A percentile compares a stretch with the other conserved stretches of the same genome.
phyloP scores from a whole-genome alignment of 1,140 invertebrate genomes.

The Archegozetes longisetosus region DNA sequence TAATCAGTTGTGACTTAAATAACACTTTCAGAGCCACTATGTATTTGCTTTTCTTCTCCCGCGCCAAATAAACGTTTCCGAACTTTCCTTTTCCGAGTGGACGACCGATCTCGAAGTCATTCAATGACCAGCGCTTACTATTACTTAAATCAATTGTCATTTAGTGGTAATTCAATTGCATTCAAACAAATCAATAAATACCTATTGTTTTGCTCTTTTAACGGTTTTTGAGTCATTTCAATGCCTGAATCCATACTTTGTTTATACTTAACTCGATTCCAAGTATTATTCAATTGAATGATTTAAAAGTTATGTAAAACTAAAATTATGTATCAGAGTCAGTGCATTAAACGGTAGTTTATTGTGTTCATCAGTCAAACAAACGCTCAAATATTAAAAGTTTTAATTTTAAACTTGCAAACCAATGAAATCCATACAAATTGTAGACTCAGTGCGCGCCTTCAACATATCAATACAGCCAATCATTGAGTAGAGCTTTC shows the following conservation, averaged over 20 bases:
- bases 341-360: no score
- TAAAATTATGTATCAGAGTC: no score
- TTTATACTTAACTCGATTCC: no score
- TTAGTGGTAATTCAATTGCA: not conserved
- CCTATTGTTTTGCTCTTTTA: not conserved
- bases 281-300: no score
- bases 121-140: constrained; percentile 26
- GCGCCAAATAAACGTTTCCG: constrained; percentile 72
- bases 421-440: constrained; percentile 11
- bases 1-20: constrained; percentile 64
- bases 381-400: not conserved
- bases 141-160: not conserved
- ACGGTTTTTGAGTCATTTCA: not conserved
- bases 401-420: no score
- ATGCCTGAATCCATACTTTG: not conserved
- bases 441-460: no score
- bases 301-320: no score
- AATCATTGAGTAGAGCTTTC: no score
- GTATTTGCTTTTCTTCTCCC: constrained; percentile 63
- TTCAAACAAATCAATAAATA: not conserved
- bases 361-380: not conserved
- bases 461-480: no score
- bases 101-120: constrained; percentile 69
- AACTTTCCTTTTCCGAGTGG: constrained; percentile 76
- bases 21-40: constrained; percentile 76